phyloP scores from a whole-genome alignment of 2,113 vertebrate genomes.

The Meles meles region DNA sequence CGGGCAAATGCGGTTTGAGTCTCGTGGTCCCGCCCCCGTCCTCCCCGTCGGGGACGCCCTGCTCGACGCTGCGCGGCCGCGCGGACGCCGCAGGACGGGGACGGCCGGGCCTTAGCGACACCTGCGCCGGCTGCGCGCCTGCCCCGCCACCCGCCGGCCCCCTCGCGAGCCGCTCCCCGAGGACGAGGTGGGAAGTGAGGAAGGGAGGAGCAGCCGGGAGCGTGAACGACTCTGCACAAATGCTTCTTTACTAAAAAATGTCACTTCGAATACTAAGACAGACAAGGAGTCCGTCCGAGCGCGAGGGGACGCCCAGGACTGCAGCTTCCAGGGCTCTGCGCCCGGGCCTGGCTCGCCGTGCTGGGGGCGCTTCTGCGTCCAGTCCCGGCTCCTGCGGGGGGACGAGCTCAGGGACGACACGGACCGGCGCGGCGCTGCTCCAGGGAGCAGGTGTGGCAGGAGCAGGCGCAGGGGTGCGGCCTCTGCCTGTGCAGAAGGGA shows the following conservation, averaged over 20 bases:
- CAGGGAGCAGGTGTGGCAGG: neutral
- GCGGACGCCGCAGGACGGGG: too few species aligned
- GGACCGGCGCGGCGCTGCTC: neutral
- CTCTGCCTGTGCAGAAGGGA: too few species aligned
- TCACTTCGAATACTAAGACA: neutral
- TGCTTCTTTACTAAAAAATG: neutral
- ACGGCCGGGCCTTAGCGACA: too few species aligned
- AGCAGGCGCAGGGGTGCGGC: neutral
- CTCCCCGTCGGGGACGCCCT: too few species aligned
- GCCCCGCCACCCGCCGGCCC: too few species aligned
- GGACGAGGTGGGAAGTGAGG: conserved; percentile 6
- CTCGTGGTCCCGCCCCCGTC: too few species aligned
- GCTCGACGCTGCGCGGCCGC: too few species aligned
- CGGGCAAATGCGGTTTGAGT: too few species aligned
- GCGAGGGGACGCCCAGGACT: neutral
- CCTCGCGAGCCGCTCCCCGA: too few species aligned
- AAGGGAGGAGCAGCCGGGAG: neutral
- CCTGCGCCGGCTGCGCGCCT: too few species aligned
- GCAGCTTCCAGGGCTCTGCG: neutral
- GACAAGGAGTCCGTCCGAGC: neutral
- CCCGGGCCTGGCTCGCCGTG: neutral
- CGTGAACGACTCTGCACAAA: neutral
- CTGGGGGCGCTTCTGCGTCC: neutral
- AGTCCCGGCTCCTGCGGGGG: neutral
- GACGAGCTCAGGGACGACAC: neutral